phyloP scores from a whole-genome alignment of 1,140 invertebrate species.

The Trialeurodes vaporariorum region DNA sequence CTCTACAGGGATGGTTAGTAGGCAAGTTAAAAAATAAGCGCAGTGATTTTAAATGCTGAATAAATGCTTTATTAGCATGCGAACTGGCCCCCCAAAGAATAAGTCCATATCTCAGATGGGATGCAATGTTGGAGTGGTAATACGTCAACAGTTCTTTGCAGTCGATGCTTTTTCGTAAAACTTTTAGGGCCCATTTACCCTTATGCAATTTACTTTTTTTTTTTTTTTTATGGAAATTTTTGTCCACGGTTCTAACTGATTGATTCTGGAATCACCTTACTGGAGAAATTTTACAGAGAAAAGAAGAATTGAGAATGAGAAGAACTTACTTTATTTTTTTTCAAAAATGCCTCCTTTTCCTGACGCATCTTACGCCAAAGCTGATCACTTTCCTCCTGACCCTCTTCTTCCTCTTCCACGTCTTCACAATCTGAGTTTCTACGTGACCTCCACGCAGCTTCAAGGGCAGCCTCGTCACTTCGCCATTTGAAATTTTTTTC shows the following conservation, averaged over 20 bases:
- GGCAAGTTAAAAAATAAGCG: no score
- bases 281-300: neutral
- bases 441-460: neutral
- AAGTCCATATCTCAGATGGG: no score
- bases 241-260: no score
- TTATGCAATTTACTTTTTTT: no score
- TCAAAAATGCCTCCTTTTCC: neutral
- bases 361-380: neutral
- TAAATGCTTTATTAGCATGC: no score
- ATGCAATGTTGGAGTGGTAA: no score
- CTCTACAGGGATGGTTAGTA: no score
- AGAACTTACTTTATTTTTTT: neutral
- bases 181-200: neutral
- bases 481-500: slow-evolving; percentile 70
- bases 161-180: neutral
- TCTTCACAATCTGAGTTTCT: neutral
- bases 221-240: neutral
- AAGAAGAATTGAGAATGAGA: neutral
- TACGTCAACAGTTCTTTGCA: neutral
- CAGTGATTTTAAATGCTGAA: no score
- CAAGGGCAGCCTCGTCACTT: slow-evolving; percentile 37
- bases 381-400: neutral
- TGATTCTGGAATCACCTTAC: no score
- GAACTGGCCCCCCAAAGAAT: no score
- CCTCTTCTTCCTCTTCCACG: neutral